A percentile compares a stretch with the other conserved stretches of the same genome.
phyloP scores from a whole-genome alignment of 2,888 invertebrate genomes.

The Phoenoteleia sp. region DNA sequence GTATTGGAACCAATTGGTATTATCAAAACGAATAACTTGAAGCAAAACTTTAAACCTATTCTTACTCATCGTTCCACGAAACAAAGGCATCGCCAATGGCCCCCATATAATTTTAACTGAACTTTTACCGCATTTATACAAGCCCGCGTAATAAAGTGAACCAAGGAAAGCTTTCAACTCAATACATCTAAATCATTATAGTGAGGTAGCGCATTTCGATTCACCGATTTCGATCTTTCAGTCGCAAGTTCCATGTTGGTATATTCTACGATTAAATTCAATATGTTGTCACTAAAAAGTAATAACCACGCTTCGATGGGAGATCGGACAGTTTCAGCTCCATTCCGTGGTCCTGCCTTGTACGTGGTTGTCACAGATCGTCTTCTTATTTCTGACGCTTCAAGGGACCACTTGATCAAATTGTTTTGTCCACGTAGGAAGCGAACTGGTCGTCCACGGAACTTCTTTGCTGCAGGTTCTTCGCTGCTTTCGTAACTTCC shows the following conservation, averaged over 20 bases:
- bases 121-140: slow-evolving; percentile 6
- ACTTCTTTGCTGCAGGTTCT: background rate
- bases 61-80: slow-evolving; percentile 1
- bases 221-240: background rate
- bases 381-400: background rate
- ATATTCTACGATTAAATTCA: background rate
- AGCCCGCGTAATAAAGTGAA: slow-evolving; percentile 3
- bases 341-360: too few species aligned
- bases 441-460: background rate
- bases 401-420: background rate
- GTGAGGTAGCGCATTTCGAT: background rate
- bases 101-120: background rate
- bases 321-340: background rate
- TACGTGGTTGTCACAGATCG: background rate
- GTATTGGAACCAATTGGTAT: too few species aligned
- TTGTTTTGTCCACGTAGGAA: background rate
- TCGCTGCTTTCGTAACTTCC: too few species aligned
- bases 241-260: slow-evolving; percentile 11
- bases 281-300: slow-evolving; percentile 72
- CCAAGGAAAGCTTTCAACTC: slow-evolving; percentile 10
- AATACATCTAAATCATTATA: slow-evolving; percentile 15
- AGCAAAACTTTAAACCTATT: slow-evolving; percentile 42
- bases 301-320: background rate
- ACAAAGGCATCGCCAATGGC: slow-evolving; percentile 4
- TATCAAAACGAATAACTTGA: slow-evolving; percentile 38